Percentiles rank a stretch among this genome's conserved stretches.
Conservation (phyloP, 2,113 vertebrate genomes). For the Leptosomus discolor region DNA sequence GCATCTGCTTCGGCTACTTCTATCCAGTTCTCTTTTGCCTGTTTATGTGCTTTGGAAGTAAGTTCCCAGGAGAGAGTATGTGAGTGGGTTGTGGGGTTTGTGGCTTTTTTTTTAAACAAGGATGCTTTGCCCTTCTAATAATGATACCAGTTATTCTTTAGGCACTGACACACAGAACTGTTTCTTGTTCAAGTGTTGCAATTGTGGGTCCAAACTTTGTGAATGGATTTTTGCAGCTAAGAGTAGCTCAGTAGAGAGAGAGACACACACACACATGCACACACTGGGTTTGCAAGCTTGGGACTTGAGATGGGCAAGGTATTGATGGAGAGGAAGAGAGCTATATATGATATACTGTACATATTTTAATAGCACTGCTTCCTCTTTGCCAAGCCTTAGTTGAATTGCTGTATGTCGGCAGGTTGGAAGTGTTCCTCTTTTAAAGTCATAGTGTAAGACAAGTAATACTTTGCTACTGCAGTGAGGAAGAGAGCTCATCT, state of each 20-base stretch:
- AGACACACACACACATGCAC: no score
- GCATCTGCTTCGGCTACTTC: conserved; percentile 89
- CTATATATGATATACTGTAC: not conserved
- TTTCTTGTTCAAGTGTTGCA: not conserved
- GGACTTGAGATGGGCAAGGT: not conserved
- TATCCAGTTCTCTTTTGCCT: conserved; percentile 93
- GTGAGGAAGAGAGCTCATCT: not conserved
- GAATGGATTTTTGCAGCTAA: not conserved
- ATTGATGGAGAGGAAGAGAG: not conserved
- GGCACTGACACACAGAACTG: not conserved
- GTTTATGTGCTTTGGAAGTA: conserved; percentile 95
- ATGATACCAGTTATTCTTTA: not conserved
- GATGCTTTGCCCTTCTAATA: not conserved
- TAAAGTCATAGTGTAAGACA: not conserved
- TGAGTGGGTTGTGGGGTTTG: not conserved
- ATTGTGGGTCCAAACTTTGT: not conserved
- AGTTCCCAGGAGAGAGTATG: conserved; percentile 54
- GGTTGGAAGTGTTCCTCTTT: not conserved
- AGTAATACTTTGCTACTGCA: not conserved
- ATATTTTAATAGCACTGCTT: not conserved
- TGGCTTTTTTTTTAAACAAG: not conserved
- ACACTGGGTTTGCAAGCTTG: not conserved
- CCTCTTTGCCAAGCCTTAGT: not conserved
- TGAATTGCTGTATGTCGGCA: not conserved
- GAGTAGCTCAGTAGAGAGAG: not conserved